phyloP scores from a whole-genome alignment of 2,113 vertebrate genomes.

The Electrona antarctica region DNA sequence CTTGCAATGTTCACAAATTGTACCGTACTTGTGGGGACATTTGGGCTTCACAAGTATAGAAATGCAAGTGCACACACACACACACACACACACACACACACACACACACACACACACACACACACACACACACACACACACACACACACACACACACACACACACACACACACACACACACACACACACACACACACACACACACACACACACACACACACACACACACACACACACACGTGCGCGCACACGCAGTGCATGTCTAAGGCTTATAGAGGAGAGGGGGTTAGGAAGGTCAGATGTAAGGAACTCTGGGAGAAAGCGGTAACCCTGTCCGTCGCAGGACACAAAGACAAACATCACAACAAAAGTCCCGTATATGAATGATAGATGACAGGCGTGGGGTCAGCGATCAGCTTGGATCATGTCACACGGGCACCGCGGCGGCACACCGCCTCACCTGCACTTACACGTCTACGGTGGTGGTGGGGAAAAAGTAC shows the following conservation, averaged over 20 bases:
- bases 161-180: conserved; percentile 17
- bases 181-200: background rate
- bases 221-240: background rate
- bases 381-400: conserved; percentile 68
- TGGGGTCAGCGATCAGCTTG: conserved; percentile 51
- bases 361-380: conserved; percentile 65
- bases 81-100: background rate
- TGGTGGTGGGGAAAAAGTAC: no score
- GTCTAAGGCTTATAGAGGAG: conserved; percentile 43
- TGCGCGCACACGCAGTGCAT: background rate
- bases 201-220: background rate
- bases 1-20: no score
- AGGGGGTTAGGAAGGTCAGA: conserved; percentile 55
- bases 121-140: conserved; percentile 21
- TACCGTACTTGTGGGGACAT: no score
- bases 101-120: conserved; percentile 21
- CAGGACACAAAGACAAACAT: conserved; percentile 49
- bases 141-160: conserved; percentile 20
- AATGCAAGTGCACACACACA: conserved; percentile 2
- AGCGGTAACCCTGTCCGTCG: conserved; percentile 48
- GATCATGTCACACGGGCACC: conserved; percentile 30
- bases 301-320: conserved; percentile 62
- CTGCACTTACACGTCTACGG: no score
- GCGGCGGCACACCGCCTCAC: no score
- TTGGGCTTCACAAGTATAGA: no score